Evolutionary conservation across 1,140 invertebrate species (phyloP).

Genomic region (Ooceraea biroi): DNA sequence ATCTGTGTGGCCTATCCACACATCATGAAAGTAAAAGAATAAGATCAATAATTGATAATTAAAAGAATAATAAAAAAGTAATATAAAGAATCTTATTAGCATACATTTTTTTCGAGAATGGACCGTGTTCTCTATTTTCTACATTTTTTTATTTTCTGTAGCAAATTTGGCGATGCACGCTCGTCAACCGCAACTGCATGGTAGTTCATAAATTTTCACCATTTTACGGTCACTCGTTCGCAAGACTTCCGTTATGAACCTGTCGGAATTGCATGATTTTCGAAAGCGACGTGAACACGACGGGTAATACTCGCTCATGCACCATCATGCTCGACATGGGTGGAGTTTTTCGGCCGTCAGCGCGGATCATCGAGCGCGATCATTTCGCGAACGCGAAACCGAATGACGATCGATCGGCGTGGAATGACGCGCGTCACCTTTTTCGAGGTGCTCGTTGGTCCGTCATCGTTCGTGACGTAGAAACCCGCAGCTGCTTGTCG

Average conservation of each 20-base stretch:
- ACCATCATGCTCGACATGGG: constrained; percentile 48
- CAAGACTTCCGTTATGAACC: constrained; percentile 61
- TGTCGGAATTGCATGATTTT: constrained; percentile 59
- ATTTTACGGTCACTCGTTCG: constrained; percentile 54
- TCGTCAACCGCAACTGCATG: constrained; percentile 22
- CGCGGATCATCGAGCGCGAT: constrained; percentile 57
- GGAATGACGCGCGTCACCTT: constrained; percentile 63
- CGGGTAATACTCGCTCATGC: constrained; percentile 59
- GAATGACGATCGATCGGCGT: constrained; percentile 64
- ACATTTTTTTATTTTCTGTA: neutral
- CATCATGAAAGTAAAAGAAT: too few relatives aligned
- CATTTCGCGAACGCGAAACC: constrained; percentile 55
- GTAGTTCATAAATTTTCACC: constrained; percentile 58
- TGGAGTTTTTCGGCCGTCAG: constrained; percentile 53
- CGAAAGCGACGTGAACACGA: constrained; percentile 54
- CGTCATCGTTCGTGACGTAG: constrained; percentile 59
- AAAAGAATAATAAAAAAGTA: too few relatives aligned
- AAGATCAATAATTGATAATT: too few relatives aligned
- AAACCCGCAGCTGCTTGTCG: constrained; percentile 60
- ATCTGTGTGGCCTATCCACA: too few relatives aligned
- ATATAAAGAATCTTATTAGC: too few relatives aligned
- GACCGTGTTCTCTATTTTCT: neutral
- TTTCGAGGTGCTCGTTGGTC: constrained; percentile 56
- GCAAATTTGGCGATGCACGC: constrained; percentile 35
- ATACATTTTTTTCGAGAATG: neutral